Evolutionary conservation across 2,797 vertebrate species (phyloP).

Genomic region (Danio tinwini): DNA sequence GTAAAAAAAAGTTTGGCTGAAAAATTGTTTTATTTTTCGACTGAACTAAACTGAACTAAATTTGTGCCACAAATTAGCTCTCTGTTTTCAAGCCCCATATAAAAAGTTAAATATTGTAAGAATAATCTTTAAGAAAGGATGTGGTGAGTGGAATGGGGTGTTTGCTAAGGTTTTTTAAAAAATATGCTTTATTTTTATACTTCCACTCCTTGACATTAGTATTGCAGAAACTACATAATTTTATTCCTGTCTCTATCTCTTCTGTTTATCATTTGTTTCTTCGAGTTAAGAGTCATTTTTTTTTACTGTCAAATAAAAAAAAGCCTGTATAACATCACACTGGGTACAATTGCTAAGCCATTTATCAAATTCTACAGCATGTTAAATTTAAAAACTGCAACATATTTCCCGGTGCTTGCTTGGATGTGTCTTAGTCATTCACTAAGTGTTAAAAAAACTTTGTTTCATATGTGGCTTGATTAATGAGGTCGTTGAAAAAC

Average conservation of each 20-base stretch:
- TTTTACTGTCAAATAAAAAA: conserved; percentile 21
- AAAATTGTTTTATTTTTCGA: no score
- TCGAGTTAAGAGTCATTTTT: neutral
- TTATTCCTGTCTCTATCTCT: neutral
- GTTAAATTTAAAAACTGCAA: conserved; percentile 26
- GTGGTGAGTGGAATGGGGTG: no score
- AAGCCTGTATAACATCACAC: neutral
- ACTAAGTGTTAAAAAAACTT: conserved; percentile 10
- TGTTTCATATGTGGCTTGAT: conserved; percentile 8
- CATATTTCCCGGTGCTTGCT: conserved; percentile 14
- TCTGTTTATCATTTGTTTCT: conserved; percentile 3
- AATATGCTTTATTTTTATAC: no score
- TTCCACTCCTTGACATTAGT: no score
- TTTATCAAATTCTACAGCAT: conserved; percentile 34
- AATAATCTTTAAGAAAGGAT: no score
- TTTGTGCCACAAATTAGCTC: no score
- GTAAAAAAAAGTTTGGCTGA: no score
- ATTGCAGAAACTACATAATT: neutral
- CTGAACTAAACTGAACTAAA: no score
- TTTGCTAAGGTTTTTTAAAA: no score
- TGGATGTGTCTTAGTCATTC: conserved; percentile 26
- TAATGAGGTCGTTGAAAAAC: conserved; percentile 10
- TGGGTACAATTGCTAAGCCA: conserved; percentile 25
- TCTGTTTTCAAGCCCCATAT: no score
- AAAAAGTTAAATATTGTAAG: no score